These are phyloP conservation scores for Drosophila ercepeae DNA, from an alignment of 1,140 invertebrate species.

Conservation along the genomic window DNA sequence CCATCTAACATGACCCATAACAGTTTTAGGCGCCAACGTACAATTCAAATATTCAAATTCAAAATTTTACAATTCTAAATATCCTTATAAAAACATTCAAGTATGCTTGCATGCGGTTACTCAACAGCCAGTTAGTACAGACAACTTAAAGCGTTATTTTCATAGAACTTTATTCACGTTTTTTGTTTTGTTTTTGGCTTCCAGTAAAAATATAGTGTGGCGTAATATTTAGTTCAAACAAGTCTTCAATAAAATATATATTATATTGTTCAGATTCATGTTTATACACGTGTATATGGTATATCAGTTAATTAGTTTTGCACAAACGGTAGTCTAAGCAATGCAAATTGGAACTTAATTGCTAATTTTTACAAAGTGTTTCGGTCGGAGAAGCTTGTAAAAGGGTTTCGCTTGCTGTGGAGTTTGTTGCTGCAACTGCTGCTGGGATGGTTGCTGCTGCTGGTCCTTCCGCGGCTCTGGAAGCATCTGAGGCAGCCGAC, in stretches of 20 bases:
- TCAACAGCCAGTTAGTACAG: constrained; percentile 41
- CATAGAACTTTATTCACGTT: constrained; percentile 21
- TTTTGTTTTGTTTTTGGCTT: constrained; percentile 33
- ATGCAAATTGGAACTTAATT: constrained; percentile 59
- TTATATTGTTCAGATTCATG: constrained; percentile 22
- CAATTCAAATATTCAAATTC: neutral
- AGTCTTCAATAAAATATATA: constrained; percentile 63
- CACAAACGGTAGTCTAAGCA: constrained; percentile 60
- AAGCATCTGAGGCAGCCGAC: constrained; percentile 18
- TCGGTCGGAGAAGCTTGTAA: constrained; percentile 55
- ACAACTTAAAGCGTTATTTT: constrained; percentile 6
- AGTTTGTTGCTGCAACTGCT: constrained; percentile 9
- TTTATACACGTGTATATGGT: constrained; percentile 38
- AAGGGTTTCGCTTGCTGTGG: constrained; percentile 27
- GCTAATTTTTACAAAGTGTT: constrained; percentile 59
- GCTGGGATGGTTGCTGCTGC: constrained; percentile 25
- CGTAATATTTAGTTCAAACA: constrained; percentile 51
- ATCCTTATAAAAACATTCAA: neutral
- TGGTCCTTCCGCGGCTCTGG: constrained; percentile 11
- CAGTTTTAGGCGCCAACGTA: neutral
- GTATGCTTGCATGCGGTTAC: constrained; percentile 23
- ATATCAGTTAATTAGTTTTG: constrained; percentile 45
- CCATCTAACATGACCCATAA: no score
- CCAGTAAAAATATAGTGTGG: constrained; percentile 74
- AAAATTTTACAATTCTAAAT: no score